Evolutionary conservation across 2,113 vertebrate species (phyloP).

Genomic region (Mormoops blainvillei): DNA sequence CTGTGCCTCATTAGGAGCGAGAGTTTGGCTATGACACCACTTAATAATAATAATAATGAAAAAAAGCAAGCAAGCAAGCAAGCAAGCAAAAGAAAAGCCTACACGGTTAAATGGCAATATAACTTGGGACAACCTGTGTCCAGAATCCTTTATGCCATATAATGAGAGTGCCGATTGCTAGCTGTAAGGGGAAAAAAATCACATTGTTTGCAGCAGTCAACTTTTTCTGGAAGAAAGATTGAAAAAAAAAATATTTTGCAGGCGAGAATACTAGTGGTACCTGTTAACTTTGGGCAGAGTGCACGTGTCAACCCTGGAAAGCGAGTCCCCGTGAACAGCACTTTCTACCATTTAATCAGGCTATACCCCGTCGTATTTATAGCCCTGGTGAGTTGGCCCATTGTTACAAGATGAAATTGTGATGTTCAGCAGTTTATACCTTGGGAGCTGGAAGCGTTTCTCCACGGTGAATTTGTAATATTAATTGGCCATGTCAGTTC

Average conservation of each 20-base stretch:
- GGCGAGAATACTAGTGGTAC: background rate
- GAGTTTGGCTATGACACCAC: background rate
- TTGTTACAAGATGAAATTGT: conserved; percentile 68
- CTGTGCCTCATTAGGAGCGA: background rate
- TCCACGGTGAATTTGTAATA: conserved; percentile 77
- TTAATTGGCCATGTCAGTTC: conserved; percentile 77
- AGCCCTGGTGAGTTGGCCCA: conserved; percentile 65
- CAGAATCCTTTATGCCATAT: background rate
- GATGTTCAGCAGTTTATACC: conserved; percentile 76
- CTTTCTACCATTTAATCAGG: conserved; percentile 53
- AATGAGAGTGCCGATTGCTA: background rate
- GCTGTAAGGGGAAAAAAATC: background rate
- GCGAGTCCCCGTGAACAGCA: background rate
- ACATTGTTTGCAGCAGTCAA: background rate
- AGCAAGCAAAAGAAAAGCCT: background rate
- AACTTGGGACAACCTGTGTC: background rate
- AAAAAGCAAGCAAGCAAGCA: background rate
- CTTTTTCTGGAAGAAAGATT: background rate
- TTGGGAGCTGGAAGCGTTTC: conserved; percentile 71
- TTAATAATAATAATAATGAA: background rate
- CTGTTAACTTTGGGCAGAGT: conserved; percentile 38
- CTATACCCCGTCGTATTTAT: conserved; percentile 39
- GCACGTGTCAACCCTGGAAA: conserved; percentile 33
- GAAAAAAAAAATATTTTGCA: background rate
- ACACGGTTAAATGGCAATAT: background rate